phyloP scores from a whole-genome alignment of 2,888 invertebrate genomes.

The Lissonota sp. region DNA sequence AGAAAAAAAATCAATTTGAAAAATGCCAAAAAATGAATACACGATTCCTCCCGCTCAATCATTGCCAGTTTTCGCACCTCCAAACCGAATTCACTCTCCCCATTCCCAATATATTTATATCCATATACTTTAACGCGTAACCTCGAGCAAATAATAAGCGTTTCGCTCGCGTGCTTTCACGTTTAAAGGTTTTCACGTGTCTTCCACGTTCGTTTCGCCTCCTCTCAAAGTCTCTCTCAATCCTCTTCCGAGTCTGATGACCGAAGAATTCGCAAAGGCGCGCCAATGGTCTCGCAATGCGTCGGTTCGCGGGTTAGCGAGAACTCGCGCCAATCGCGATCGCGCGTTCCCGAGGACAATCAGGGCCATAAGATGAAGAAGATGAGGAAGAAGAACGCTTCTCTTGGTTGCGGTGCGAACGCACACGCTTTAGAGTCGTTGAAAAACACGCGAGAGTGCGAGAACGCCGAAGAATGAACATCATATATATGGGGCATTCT shows the following conservation, averaged over 20 bases:
- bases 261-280: constrained; percentile 74
- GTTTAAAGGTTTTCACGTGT: constrained; percentile 59
- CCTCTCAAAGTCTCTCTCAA: constrained; percentile 12
- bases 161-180: constrained; percentile 53
- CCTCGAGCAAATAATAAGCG: constrained; percentile 8
- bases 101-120: background rate
- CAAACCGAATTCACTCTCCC: too few relatives aligned
- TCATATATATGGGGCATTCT: constrained; percentile 31
- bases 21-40: too few relatives aligned
- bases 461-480: constrained; percentile 60
- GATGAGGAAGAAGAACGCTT: constrained; percentile 17
- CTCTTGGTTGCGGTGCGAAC: too few relatives aligned
- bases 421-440: constrained; percentile 3
- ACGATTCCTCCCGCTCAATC: too few relatives aligned
- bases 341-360: constrained; percentile 13
- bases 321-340: constrained; percentile 59
- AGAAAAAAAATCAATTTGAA: too few relatives aligned
- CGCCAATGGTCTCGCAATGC: constrained; percentile 72
- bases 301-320: constrained; percentile 60
- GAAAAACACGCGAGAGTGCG: constrained; percentile 55
- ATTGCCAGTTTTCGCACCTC: too few relatives aligned
- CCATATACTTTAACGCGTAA: constrained; percentile 31
- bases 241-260: constrained; percentile 46
- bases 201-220: constrained; percentile 7
- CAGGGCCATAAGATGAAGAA: constrained; percentile 32